phyloP scores from a whole-genome alignment of 2,888 invertebrate species.

The Cenopis cana region DNA sequence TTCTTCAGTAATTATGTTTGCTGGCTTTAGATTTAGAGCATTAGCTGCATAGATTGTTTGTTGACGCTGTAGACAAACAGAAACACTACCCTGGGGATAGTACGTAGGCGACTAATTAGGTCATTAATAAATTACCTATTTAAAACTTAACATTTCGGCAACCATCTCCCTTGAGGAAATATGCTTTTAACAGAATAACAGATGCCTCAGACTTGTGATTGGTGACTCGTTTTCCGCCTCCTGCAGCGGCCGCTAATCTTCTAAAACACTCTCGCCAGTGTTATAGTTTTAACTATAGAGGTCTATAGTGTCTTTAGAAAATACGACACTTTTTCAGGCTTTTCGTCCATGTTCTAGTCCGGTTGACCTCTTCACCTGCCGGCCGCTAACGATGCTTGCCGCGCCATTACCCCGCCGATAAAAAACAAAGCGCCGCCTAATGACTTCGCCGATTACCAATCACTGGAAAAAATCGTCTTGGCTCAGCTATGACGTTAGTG shows the following conservation, averaged over 20 bases:
- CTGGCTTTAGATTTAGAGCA: conserved; percentile 10
- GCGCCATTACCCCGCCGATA: conserved; percentile 58
- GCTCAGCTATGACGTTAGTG: conserved; percentile 42
- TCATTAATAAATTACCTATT: neutral
- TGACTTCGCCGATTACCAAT: conserved; percentile 63
- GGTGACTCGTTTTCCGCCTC: too few species aligned
- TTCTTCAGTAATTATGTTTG: conserved; percentile 40
- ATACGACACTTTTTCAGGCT: neutral
- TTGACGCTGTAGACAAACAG: neutral
- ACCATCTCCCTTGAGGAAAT: neutral
- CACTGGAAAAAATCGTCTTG: conserved; percentile 56
- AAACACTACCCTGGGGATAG: neutral
- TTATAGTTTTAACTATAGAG: neutral
- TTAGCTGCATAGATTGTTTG: conserved; percentile 10
- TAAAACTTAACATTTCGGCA: neutral
- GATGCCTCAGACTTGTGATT: neutral
- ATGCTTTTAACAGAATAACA: too few species aligned
- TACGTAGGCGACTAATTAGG: neutral
- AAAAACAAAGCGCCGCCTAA: conserved; percentile 61
- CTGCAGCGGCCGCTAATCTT: neutral
- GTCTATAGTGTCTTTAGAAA: neutral
- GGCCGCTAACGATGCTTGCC: conserved; percentile 55
- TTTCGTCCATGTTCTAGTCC: conserved; percentile 3
- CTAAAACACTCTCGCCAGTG: neutral
- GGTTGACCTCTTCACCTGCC: conserved; percentile 42